phyloP scores from a whole-genome alignment of 2,888 invertebrate species.

The Argyra leucocephala region DNA sequence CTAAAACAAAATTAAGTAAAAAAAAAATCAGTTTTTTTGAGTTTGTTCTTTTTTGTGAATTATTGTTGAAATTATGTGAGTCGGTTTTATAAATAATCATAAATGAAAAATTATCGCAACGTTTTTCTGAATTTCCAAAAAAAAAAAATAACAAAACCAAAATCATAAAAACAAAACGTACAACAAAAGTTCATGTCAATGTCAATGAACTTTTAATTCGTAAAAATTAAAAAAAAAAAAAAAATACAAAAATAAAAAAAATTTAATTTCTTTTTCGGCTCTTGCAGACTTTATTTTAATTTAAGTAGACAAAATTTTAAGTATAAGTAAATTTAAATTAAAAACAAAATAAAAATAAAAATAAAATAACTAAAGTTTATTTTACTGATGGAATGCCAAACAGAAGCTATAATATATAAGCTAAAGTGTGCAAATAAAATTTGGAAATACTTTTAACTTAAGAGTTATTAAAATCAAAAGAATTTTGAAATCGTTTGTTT shows the following conservation, averaged over 20 bases:
- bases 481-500: no score
- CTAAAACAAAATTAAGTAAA: no score
- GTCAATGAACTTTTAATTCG: not conserved
- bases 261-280: no score
- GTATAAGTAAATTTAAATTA: no score
- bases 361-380: not conserved
- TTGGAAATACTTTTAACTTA: no score
- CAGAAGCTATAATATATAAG: not conserved
- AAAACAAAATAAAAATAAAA: not conserved
- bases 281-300: no score
- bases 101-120: not conserved
- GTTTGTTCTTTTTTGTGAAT: not conserved
- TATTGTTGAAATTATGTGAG: not conserved
- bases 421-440: no score
- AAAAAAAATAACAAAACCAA: not conserved
- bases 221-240: not conserved
- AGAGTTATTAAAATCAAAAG: no score
- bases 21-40: no score
- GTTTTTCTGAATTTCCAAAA: not conserved
- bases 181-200: not conserved
- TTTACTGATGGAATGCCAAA: constrained; percentile 1
- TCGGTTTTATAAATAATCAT: not conserved
- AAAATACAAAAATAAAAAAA: no score
- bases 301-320: no score
- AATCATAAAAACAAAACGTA: not conserved